Percentiles rank a stretch among this genome's conserved stretches.
phyloP scores from a whole-genome alignment of 2,113 vertebrate genomes.

The Dicentrarchus labrax region DNA sequence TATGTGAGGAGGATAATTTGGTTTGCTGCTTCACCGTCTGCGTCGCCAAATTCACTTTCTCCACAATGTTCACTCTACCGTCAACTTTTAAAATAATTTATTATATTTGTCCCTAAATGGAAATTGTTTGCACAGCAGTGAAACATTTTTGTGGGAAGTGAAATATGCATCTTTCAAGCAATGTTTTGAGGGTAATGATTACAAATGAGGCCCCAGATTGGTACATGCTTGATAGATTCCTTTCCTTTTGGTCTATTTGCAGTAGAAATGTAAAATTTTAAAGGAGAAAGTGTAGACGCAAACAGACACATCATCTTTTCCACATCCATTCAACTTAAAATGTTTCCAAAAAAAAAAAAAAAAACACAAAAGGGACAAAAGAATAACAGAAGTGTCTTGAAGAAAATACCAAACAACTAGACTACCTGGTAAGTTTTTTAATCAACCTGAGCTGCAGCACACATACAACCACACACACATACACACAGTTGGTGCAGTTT shows the following conservation, averaged over 20 bases:
- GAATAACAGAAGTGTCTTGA: neutral
- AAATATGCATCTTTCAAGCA: neutral
- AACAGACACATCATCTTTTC: neutral
- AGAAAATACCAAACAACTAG: neutral
- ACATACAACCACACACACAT: neutral
- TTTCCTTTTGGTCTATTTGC: no score
- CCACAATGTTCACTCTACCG: neutral
- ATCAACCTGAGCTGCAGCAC: neutral
- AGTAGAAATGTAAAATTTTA: neutral
- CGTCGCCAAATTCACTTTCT: neutral
- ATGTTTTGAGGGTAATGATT: neutral
- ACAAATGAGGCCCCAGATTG: neutral
- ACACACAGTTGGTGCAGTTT: neutral
- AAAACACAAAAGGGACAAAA: neutral
- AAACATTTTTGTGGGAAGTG: neutral
- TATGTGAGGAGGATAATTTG: no score
- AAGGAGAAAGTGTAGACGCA: neutral
- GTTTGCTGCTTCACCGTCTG: no score
- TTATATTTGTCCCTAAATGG: no score
- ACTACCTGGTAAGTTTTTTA: neutral
- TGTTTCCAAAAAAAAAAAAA: neutral
- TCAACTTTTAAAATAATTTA: neutral
- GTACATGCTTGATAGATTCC: neutral
- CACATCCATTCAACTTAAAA: neutral
- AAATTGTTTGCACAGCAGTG: neutral